Conservation (phyloP, 2,113 vertebrate species). For the Phrynosoma blainvillii region DNA sequence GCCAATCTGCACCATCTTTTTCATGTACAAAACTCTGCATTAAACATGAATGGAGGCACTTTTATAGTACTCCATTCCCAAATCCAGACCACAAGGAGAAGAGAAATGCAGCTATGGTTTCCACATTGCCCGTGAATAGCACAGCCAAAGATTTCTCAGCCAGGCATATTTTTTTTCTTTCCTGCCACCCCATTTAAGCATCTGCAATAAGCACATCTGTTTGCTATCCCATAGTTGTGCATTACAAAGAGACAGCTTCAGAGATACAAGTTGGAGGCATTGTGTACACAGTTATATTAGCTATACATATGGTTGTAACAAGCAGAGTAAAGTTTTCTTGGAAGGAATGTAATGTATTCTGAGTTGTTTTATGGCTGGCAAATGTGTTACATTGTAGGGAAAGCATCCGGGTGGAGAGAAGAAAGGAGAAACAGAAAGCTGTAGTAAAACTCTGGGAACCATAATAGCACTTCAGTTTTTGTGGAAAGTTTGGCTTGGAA, state of each 20-base stretch:
- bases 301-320: background rate
- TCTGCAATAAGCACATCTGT: slow-evolving; percentile 13
- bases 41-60: background rate
- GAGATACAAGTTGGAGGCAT: background rate
- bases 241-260: background rate
- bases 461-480: background rate
- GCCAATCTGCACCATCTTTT: background rate
- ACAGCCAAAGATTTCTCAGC: background rate
- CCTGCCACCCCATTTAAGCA: background rate
- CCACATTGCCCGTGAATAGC: background rate
- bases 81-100: background rate
- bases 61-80: background rate
- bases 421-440: background rate
- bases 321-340: background rate
- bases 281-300: background rate
- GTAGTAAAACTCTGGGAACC: background rate
- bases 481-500: background rate
- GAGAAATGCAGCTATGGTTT: background rate
- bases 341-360: background rate
- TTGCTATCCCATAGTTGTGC: background rate
- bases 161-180: background rate
- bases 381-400: background rate
- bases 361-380: background rate
- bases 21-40: background rate
- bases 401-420: background rate